These are phyloP conservation scores for Choloepus hoffmanni DNA, from an alignment of 2,113 vertebrate genomes.

Conservation along the genomic window DNA sequence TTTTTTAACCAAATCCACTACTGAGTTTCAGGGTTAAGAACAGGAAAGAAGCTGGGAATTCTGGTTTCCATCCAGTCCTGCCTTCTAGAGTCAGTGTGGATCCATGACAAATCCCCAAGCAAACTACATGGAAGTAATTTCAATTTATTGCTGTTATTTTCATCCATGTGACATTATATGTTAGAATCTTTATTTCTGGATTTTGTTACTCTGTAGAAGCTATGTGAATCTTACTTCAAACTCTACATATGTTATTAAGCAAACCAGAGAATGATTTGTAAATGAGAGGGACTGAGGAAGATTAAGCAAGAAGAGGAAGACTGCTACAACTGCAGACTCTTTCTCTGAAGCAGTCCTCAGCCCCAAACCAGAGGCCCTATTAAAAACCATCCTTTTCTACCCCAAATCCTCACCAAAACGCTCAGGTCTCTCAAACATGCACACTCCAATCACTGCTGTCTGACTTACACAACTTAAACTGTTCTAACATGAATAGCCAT, in stretches of 20 bases:
- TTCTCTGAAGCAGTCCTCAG: background rate
- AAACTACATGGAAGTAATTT: background rate
- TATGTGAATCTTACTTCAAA: background rate
- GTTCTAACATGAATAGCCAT: background rate
- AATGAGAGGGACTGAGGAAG: background rate
- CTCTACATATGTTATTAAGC: background rate
- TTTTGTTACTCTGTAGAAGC: background rate
- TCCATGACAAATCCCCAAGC: background rate
- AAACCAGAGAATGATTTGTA: background rate
- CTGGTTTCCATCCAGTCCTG: background rate
- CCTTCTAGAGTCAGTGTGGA: background rate
- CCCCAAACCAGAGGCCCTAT: background rate
- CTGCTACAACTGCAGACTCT: background rate
- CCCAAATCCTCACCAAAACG: background rate
- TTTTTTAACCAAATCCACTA: background rate
- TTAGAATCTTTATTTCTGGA: background rate
- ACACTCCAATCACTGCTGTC: background rate
- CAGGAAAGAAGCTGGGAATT: background rate
- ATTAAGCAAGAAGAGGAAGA: background rate
- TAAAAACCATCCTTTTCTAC: background rate
- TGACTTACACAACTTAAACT: background rate
- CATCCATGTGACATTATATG: background rate
- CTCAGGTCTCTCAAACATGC: background rate
- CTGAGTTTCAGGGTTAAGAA: background rate
- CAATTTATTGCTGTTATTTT: background rate